phyloP scores from a whole-genome alignment of 2,888 invertebrate genomes.

The Acronicta aceris region DNA sequence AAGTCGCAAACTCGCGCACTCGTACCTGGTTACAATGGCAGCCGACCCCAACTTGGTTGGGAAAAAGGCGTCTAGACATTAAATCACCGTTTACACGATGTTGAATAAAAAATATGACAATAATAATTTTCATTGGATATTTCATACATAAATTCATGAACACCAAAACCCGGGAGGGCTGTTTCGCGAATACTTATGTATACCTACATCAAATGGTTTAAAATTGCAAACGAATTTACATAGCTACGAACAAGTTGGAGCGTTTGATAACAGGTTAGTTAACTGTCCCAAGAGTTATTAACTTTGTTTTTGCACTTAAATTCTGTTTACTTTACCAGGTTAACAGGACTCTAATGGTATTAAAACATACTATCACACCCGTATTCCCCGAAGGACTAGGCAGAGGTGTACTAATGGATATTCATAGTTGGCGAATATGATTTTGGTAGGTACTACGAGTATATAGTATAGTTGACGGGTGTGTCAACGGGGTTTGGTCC shows the following conservation, averaged over 20 bases:
- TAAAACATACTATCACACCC: background rate
- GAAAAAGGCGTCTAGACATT: slow-evolving; percentile 6
- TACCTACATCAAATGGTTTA: slow-evolving; percentile 38
- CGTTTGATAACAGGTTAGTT: slow-evolving; percentile 40
- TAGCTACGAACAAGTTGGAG: slow-evolving; percentile 36
- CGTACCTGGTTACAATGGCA: too few species aligned
- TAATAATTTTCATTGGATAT: slow-evolving; percentile 35
- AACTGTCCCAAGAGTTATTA: slow-evolving; percentile 46
- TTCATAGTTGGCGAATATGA: too few species aligned
- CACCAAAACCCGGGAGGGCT: slow-evolving; percentile 10
- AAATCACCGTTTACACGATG: slow-evolving; percentile 8
- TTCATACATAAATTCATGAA: slow-evolving; percentile 40
- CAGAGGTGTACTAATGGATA: background rate
- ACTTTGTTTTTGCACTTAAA: slow-evolving; percentile 34
- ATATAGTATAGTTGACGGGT: too few species aligned
- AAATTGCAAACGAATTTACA: slow-evolving; percentile 48
- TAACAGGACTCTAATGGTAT: slow-evolving; percentile 6
- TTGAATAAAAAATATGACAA: slow-evolving; percentile 19
- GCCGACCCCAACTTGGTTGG: too few species aligned
- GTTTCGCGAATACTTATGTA: slow-evolving; percentile 35
- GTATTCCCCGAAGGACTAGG: background rate
- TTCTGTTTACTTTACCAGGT: slow-evolving; percentile 35
- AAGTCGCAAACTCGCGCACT: too few species aligned
- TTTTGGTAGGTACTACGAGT: too few species aligned
- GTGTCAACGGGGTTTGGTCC: too few species aligned